A percentile compares a stretch with the other conserved stretches of the same genome.
These are phyloP conservation scores for Wiebesia pumilae DNA, from an alignment of 1,140 invertebrate genomes.

Conservation along the genomic window DNA sequence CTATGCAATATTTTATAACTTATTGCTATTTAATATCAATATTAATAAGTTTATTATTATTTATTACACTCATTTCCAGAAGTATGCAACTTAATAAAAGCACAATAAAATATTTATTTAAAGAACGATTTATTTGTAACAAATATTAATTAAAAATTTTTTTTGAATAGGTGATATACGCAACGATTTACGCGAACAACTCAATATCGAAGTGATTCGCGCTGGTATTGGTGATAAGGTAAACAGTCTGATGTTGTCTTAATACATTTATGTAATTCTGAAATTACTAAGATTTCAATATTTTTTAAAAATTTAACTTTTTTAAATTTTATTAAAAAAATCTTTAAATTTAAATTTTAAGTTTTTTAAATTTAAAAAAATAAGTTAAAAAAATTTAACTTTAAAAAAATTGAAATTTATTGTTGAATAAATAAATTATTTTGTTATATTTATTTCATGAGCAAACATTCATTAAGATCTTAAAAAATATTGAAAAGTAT, in stretches of 20 bases:
- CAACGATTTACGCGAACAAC: conserved; percentile 76
- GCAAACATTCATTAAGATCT: no score
- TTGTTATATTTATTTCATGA: neutral
- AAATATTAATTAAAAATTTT: conserved; percentile 1
- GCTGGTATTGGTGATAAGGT: conserved; percentile 89
- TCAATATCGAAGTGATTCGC: conserved; percentile 80
- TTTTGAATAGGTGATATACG: conserved; percentile 78
- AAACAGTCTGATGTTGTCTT: conserved; percentile 59
- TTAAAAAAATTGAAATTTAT: no score
- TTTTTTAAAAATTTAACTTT: neutral
- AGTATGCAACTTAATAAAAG: neutral
- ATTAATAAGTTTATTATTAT: no score
- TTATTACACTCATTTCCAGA: no score
- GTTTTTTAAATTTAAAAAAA: no score
- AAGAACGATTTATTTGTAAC: neutral
- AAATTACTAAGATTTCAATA: neutral
- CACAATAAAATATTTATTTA: neutral
- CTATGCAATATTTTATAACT: no score
- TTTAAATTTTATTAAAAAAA: no score
- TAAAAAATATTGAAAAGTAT: neutral
- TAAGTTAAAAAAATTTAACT: no score
- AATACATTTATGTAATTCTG: neutral
- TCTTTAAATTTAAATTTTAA: no score
- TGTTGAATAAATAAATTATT: neutral
- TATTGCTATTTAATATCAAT: no score